Base-by-base conservation (phyloP, 2,888 invertebrate species). In the Campoletis raptor region DNA sequence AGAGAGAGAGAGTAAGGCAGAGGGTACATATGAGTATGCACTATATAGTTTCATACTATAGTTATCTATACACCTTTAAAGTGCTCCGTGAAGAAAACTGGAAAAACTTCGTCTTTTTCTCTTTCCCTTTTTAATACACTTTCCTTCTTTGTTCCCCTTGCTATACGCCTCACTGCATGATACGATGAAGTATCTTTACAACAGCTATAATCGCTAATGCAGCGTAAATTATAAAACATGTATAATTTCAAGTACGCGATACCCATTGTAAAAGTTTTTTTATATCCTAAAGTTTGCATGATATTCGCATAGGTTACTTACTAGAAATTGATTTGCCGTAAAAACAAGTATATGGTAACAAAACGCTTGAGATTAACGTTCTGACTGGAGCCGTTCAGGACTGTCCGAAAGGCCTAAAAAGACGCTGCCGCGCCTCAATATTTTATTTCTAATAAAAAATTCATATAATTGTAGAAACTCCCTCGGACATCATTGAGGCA, bases 1-100 rank as follows among this genome's bases (percentile, higher is more conserved):
- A 61, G 42, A 74, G 42, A 45, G n/a, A 76, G 54, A 69, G 79
- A 82, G 69, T 70, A 30, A 61, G 36, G 79, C 52, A 45, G n/a
- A 76, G 54, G 30, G 76, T 69, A 69, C 18, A 54, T 80, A 90
- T 88, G 54, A 37, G 40, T 54, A 54, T 54, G 37, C 15, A 61
- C 61, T 40, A 10, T 21, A 54, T 30, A 30, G 30, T 30, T 30
- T 30, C 30, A 30, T 30, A 30, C 30, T 30, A 30, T 30, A 30
- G 30, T 30, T 30, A 30, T 21, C 21, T 37, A 54, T 72, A 72
- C 18, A 52, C 48, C 37, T n/a, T 54, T 21, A 67, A 67, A 67
- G 67, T 61, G 88, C 89, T 90, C 86, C 90, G 92, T 89, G 90
- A 89, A 88, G 88, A 80, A 88, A 83, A 86, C 88, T 86, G 89